Conservation (phyloP, 2,113 vertebrate genomes). For the Brachypteracias leptosomus region DNA sequence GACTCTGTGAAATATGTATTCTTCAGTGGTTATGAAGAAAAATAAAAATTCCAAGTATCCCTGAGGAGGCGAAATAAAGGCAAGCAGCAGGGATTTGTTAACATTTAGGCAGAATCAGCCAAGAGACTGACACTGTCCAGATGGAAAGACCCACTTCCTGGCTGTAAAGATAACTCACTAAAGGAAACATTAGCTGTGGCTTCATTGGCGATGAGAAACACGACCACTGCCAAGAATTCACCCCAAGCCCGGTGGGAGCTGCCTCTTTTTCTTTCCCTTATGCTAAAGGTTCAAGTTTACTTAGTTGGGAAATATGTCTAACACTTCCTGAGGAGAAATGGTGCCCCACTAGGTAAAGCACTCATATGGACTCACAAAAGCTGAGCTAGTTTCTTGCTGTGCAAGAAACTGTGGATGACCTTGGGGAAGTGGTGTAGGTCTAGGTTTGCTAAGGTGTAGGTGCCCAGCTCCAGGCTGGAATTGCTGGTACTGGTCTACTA, state of each 20-base stretch:
- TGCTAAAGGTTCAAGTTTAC: slow-evolving; percentile 39
- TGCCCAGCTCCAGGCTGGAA: neutral
- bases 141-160: slow-evolving; percentile 75
- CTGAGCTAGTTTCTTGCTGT: neutral
- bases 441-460: neutral
- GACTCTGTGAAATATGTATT: slow-evolving; percentile 37
- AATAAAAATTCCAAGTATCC: slow-evolving; percentile 70
- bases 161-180: slow-evolving; percentile 73
- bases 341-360: neutral
- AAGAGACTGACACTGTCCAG: slow-evolving; percentile 72
- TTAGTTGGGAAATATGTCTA: slow-evolving; percentile 18
- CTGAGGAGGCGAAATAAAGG: slow-evolving; percentile 58
- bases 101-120: slow-evolving; percentile 67
- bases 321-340: slow-evolving; percentile 4
- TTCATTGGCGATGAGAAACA: slow-evolving; percentile 33
- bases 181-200: slow-evolving; percentile 69
- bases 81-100: slow-evolving; percentile 69
- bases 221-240: slow-evolving; percentile 26
- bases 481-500: neutral
- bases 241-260: slow-evolving; percentile 30
- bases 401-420: neutral
- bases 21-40: slow-evolving; percentile 35
- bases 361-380: rapidly evolving
- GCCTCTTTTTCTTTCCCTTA: neutral
- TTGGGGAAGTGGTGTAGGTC: neutral